phyloP scores from a whole-genome alignment of 1,140 invertebrate species.

The Neotoxoptera formosana region DNA sequence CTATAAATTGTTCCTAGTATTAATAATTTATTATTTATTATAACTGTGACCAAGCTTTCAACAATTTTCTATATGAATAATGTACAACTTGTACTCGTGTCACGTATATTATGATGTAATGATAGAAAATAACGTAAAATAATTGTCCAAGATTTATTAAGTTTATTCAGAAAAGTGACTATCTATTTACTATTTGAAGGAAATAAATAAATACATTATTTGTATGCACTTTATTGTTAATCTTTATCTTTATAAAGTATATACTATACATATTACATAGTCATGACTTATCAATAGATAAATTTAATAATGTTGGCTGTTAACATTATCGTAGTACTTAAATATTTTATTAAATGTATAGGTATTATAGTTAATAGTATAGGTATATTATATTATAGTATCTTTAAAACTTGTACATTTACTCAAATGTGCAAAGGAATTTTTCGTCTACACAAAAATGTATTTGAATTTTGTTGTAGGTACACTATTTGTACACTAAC shows the following conservation, averaged over 20 bases:
- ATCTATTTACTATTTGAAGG: neutral
- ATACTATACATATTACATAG: no score
- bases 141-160: neutral
- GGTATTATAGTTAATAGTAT: neutral
- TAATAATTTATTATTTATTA: neutral
- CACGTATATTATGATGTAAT: neutral
- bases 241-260: neutral
- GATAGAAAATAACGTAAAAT: neutral
- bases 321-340: neutral
- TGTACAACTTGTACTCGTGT: slow-evolving; percentile 1
- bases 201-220: neutral
- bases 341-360: neutral
- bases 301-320: neutral
- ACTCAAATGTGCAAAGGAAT: neutral
- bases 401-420: neutral
- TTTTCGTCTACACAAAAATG: neutral
- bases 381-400: neutral
- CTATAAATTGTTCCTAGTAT: neutral
- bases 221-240: neutral
- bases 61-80: neutral
- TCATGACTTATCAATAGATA: neutral
- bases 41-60: neutral
- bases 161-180: neutral
- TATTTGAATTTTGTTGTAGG: neutral
- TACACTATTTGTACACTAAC: neutral